Evolutionary conservation across 2,113 vertebrate genomes (phyloP).

Genomic region (Psittacus erithacus): DNA sequence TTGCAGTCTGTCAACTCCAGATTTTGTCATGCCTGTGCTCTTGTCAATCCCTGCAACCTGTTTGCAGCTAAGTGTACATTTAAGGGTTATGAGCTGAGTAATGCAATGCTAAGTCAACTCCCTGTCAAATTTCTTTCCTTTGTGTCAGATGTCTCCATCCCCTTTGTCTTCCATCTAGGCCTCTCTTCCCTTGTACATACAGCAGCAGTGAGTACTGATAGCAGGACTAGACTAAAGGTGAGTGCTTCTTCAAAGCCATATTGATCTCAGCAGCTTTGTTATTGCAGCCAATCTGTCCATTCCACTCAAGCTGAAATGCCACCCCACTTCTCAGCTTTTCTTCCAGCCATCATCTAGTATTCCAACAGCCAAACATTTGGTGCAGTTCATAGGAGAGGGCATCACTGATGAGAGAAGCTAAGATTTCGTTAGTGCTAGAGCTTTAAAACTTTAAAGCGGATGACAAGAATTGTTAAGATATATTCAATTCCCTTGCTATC

Average conservation of each 20-base stretch:
- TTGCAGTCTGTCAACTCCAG: background rate
- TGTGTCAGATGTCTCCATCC: background rate
- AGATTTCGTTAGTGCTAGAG: background rate
- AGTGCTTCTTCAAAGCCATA: background rate
- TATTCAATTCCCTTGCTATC: background rate
- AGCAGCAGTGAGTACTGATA: background rate
- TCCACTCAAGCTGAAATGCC: background rate
- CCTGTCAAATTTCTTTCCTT: background rate
- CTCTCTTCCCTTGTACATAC: too few species aligned
- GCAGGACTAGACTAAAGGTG: background rate
- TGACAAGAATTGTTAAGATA: background rate
- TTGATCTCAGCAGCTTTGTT: background rate
- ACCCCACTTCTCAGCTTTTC: background rate
- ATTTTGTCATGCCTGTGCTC: background rate
- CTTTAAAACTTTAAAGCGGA: background rate
- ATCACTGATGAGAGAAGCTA: background rate
- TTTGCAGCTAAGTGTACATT: background rate
- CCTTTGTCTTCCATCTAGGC: background rate
- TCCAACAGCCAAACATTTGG: background rate
- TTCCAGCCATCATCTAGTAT: background rate
- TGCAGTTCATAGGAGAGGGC: background rate
- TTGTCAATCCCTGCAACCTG: background rate
- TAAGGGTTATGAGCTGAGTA: background rate
- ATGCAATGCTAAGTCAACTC: background rate
- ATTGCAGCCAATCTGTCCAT: background rate